Conservation (phyloP, 2,888 invertebrate species). For the Lucinisca nassula region DNA sequence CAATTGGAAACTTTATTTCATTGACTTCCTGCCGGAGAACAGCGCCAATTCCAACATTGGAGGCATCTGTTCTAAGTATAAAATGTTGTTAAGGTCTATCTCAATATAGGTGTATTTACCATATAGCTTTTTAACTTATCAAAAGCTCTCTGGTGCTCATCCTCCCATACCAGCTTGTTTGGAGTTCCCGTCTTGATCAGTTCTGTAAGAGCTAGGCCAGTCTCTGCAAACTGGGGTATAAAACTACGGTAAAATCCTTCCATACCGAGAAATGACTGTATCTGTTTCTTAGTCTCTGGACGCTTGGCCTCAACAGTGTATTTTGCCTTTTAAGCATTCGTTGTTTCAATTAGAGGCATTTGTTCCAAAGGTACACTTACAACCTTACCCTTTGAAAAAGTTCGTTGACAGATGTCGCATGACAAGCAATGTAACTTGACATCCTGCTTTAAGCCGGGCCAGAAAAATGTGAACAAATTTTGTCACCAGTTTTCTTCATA, state of each 20-base stretch:
- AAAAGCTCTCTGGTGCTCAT: not conserved
- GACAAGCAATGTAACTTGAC: not conserved
- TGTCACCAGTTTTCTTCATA: conserved; percentile 13
- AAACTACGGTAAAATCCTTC: not conserved
- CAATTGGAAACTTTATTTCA: conserved; percentile 52
- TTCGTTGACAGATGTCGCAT: conserved; percentile 20
- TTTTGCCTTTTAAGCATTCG: not conserved
- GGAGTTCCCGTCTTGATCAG: not conserved
- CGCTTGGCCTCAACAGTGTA: not conserved
- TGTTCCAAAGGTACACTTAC: not conserved
- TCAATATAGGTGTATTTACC: not conserved
- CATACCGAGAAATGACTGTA: not conserved
- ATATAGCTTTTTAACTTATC: not conserved
- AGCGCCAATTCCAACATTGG: conserved; percentile 56
- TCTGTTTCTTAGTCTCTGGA: not conserved
- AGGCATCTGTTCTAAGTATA: conserved; percentile 65
- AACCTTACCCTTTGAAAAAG: conserved; percentile 10
- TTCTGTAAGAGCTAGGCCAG: not conserved
- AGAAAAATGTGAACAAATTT: not conserved
- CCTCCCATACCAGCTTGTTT: not conserved
- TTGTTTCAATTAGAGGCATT: conserved; percentile 14
- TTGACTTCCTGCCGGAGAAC: conserved; percentile 66
- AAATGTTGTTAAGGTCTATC: conserved; percentile 47
- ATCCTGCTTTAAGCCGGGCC: conserved; percentile 1
- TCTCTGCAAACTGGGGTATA: not conserved